Evolutionary conservation across 2,113 vertebrate species (phyloP), one percentile per base, ranked within the genome.

Genomic region (Orycteropus afer): DNA sequence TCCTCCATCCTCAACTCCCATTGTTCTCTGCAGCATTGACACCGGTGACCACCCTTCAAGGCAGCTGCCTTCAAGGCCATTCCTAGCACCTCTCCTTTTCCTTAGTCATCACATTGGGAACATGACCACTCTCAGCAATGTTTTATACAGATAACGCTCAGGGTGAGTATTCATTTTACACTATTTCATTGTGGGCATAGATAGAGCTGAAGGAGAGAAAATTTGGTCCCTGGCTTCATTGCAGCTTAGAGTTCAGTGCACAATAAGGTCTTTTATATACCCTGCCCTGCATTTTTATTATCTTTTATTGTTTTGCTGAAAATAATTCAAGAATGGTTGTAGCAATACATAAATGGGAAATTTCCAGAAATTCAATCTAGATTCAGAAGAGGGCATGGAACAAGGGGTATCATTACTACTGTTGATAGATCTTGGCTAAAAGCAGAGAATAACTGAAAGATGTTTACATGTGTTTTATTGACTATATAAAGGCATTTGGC

Each of bases 131-230:
- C 25, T 34, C 0, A 0, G 32, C 13, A 27, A 12, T 23, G 4
- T 53, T 55, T 47, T 59, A 32, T n/a, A 9, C 1, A 17, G 5
- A 61, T 73, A 45, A 53, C 5, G 6, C 3, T 86, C 29, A 37
- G 69, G 53, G 11, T 8, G 27, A 8, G 10, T 67, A 27, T 55
- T 67, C 42, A 9, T 32, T 22, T 18, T 25, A 3, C 37, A 53
- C 7, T 20, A 29, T n/a, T 61, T 8, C 2, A 0, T 29, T 14
- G 55, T 18, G 34, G 45, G 25, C 10, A 20, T 12, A 7, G 69
- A 0, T 12, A 11, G 0, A n/a, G 17, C 10, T 0, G 13, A 34
- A 2, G 10, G 23, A 0, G 5, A 12, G 76, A 13, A 40, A 15
- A 55, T 22, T 22, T 9, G 23, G 40, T 29, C 11, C 53, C 74